Evolutionary conservation across 2,113 vertebrate species (phyloP).

Genomic region (Megaleporinus macrocephalus): DNA sequence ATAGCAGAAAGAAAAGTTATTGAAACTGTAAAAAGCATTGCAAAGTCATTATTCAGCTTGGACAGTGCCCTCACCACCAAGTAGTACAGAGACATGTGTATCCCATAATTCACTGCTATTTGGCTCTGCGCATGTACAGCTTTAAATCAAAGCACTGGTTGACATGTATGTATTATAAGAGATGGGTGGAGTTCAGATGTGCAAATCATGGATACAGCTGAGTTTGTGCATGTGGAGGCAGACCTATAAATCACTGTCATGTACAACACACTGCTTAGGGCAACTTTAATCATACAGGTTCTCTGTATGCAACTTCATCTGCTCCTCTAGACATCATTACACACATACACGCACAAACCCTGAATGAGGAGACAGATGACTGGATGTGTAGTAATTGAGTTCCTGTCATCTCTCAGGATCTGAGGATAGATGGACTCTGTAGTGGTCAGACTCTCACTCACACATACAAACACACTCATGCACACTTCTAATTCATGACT

Average conservation of each 20-base stretch:
- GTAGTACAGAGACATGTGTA: neutral
- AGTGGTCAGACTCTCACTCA: neutral
- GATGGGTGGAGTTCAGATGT: neutral
- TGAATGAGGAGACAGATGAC: neutral
- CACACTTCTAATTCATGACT: neutral
- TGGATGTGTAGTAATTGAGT: constrained; percentile 36
- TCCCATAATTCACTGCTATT: neutral
- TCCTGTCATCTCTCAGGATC: constrained; percentile 25
- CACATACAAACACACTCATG: neutral
- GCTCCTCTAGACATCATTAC: neutral
- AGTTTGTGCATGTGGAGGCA: neutral
- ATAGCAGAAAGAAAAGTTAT: constrained; percentile 33
- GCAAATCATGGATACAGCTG: neutral
- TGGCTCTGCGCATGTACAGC: neutral
- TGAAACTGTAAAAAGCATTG: constrained; percentile 13
- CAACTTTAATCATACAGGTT: constrained; percentile 50
- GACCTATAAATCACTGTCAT: constrained; percentile 24
- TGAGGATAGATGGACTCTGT: constrained; percentile 31
- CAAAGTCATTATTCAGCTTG: constrained; percentile 26
- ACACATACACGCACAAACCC: neutral
- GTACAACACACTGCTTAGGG: constrained; percentile 27
- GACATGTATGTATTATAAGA: constrained; percentile 4
- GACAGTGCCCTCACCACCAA: neutral
- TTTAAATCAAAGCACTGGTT: constrained; percentile 36
- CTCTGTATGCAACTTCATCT: constrained; percentile 13